Evolutionary conservation across 2,797 vertebrate genomes (phyloP).

Genomic region (Varecia variegata): DNA sequence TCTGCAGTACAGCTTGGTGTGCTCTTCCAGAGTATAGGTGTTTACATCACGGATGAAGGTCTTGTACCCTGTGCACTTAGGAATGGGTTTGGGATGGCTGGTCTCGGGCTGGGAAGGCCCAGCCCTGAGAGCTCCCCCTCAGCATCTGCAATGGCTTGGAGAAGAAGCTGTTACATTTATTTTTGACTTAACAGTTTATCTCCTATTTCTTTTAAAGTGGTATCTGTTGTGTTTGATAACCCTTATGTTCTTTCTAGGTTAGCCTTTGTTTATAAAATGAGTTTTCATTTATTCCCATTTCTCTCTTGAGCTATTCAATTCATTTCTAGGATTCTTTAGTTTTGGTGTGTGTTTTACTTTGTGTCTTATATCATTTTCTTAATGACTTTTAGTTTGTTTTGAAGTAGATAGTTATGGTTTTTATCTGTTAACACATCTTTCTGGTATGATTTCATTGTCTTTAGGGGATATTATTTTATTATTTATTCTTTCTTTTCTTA

Average conservation of each 20-base stretch:
- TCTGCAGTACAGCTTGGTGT: neutral
- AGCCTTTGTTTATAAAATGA: neutral
- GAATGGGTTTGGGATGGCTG: neutral
- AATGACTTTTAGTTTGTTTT: neutral
- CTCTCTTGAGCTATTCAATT: neutral
- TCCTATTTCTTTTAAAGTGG: neutral
- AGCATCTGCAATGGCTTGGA: rapidly evolving
- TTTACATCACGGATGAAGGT: neutral
- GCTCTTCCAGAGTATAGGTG: too few species aligned
- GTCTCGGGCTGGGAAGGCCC: neutral
- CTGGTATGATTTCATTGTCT: neutral
- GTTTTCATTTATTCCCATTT: neutral
- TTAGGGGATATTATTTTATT: neutral
- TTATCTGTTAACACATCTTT: neutral
- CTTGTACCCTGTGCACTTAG: neutral
- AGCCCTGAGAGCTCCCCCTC: neutral
- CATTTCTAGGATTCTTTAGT: neutral
- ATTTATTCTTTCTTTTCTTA: neutral
- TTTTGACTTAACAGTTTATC: neutral
- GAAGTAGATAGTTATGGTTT: neutral
- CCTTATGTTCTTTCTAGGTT: neutral
- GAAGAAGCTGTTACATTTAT: neutral
- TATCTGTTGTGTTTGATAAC: neutral
- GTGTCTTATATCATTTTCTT: neutral
- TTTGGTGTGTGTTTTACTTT: neutral